Evolutionary conservation across 2,113 vertebrate genomes (phyloP), one percentile per base, ranked within the genome.

Genomic region (Mustela nigripes): DNA sequence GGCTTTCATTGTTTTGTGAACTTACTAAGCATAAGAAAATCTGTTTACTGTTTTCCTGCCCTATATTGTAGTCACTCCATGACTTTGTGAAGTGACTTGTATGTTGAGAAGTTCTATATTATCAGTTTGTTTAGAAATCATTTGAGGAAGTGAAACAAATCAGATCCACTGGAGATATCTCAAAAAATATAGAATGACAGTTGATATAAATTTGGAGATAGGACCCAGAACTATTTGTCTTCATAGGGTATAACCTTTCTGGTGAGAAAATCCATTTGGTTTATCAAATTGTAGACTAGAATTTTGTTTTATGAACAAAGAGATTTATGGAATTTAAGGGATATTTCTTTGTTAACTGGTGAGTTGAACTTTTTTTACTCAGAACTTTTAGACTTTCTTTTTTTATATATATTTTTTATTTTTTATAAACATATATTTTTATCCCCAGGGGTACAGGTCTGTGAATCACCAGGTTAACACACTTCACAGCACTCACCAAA

Each of bases 241-340:
- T 91, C 62, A 12, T 28, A 31, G 82, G 69, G 7, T 15, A 63
- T 88, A 81, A 81, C n/a, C 81, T 97, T 95, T 94, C 81, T 81
- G 26, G 85, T 91, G 67, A 67, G 62, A 82, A 97, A 97, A 95
- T 96, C 56, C 76, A 84, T 88, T 89, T 45, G 28, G 53, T 89
- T 91, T 82, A 97, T 91, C 96, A 96, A 93, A 95, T 89, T 89
- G 91, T 31, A 94, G 63, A 65, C 7, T 53, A 93, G 48, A 88
- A 69, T 36, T 94, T 74, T 93, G 33, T 91, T 89, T 84, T 91
- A 82, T 50, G 71, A 95, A 45, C 78, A 73, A 48, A 79, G 71
- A 31, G 89, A 95, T 78, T 95, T 91, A 78, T 65, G 31, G 28
- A 11, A 24, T 96, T 96, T 82, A 81, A 60, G 50, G 95, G 42